These are phyloP conservation scores for Eupithecia exiguata DNA, from an alignment of 2,888 invertebrate genomes.

Conservation along the genomic window DNA sequence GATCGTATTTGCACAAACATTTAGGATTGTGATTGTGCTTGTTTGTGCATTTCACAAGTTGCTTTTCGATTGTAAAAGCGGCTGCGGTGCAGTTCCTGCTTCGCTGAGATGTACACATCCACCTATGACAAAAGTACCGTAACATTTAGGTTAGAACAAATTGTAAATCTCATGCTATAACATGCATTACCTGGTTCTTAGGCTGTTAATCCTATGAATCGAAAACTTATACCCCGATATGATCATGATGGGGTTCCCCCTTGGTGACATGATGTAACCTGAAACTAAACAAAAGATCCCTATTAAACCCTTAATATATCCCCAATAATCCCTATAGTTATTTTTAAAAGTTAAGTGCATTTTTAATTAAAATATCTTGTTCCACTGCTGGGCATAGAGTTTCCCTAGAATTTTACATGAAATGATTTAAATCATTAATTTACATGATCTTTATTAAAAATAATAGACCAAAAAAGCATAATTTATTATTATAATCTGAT, in stretches of 20 bases:
- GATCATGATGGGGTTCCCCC: slow-evolving; percentile 1
- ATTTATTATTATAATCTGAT: too few species aligned
- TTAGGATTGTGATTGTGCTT: background rate
- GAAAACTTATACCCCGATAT: background rate
- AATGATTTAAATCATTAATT: too few species aligned
- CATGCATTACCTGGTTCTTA: background rate
- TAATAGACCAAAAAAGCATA: too few species aligned
- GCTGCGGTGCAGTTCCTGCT: background rate
- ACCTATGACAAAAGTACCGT: background rate
- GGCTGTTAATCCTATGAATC: background rate
- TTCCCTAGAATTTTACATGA: too few species aligned
- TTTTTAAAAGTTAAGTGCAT: too few species aligned
- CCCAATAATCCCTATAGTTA: too few species aligned
- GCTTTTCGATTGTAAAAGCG: background rate
- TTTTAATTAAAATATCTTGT: too few species aligned
- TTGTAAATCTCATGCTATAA: background rate
- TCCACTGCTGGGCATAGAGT: too few species aligned
- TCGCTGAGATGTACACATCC: background rate
- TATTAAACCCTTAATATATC: too few species aligned
- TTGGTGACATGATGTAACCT: background rate
- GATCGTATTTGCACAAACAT: background rate
- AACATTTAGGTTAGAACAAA: background rate
- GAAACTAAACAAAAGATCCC: background rate
- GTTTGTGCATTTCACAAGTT: background rate
- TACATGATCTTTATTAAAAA: too few species aligned